A percentile compares a stretch with the other conserved stretches of the same genome.
These are phyloP conservation scores for Nothura maculosa DNA, from an alignment of 2,797 vertebrate genomes.

Conservation along the genomic window DNA sequence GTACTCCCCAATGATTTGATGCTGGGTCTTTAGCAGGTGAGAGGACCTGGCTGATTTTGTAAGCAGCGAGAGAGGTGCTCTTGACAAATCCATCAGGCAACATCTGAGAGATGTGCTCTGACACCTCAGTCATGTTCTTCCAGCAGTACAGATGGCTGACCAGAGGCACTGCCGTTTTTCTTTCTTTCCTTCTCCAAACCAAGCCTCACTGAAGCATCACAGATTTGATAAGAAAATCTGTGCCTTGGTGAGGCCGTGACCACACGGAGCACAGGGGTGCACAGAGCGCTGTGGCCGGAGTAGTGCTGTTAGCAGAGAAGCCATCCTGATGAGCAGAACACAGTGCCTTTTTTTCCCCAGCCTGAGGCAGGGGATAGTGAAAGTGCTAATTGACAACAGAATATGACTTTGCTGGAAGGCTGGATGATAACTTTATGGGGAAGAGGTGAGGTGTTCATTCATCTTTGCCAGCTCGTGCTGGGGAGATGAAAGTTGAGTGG, in stretches of 20 bases:
- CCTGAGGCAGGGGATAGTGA: background rate
- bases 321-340: background rate
- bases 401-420: background rate
- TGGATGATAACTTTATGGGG: no score
- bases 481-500: background rate
- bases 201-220: background rate
- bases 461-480: background rate
- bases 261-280: background rate
- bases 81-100: background rate
- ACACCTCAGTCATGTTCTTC: background rate
- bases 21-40: fast-evolving
- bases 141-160: background rate
- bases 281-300: no score
- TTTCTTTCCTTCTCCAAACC: background rate
- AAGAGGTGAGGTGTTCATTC: background rate
- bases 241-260: background rate
- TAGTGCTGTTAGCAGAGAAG: background rate
- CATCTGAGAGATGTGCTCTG: background rate
- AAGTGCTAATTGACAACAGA: no score
- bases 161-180: background rate
- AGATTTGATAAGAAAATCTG: background rate
- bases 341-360: background rate
- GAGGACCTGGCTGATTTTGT: background rate
- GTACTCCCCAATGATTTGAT: background rate
- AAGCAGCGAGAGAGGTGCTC: background rate